Evolutionary conservation across 2,113 vertebrate species (phyloP).

Genomic region (Pongo abelii): DNA sequence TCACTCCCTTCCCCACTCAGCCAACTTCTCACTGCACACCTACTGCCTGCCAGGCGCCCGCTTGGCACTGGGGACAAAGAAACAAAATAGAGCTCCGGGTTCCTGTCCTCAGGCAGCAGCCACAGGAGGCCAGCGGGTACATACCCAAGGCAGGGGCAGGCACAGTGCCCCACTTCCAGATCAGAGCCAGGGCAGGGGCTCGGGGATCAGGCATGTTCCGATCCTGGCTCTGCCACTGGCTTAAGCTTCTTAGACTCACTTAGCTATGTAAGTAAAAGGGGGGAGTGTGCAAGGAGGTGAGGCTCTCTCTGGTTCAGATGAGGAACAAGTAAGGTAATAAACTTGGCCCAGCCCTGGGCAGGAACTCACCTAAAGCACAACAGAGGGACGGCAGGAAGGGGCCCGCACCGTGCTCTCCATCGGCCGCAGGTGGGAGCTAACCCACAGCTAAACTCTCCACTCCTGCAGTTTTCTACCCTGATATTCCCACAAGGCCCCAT

Average conservation of each 20-base stretch:
- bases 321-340: too few species aligned
- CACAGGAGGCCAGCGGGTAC: too few species aligned
- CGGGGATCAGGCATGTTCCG: background rate
- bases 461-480: background rate
- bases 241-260: background rate
- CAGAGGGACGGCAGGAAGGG: background rate
- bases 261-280: rapidly evolving
- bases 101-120: background rate
- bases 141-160: background rate
- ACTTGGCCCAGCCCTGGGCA: background rate
- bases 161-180: background rate
- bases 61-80: background rate
- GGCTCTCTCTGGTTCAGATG: background rate
- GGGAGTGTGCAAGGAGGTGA: background rate
- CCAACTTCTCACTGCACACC: rapidly evolving
- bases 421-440: background rate
- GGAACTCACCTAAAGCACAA: too few species aligned
- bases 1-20: background rate
- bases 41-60: background rate
- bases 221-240: too few species aligned
- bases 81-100: background rate
- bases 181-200: background rate
- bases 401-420: background rate
- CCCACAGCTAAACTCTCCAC: background rate
- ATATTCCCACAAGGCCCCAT: background rate